Evolutionary conservation across 2,797 vertebrate species (phyloP).

Genomic region (Thalassophryne amazonica): DNA sequence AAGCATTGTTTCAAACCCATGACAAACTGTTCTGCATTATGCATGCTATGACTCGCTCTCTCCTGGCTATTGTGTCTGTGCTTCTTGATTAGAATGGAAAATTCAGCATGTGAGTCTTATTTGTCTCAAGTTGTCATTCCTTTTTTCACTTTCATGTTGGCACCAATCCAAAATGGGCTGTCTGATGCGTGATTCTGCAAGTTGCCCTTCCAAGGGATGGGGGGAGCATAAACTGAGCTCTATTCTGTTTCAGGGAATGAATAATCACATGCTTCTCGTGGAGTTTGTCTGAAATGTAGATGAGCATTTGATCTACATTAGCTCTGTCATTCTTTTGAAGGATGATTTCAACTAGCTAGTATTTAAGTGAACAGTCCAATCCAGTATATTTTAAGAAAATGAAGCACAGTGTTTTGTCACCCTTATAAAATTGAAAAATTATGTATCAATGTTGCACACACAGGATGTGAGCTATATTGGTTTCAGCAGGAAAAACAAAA

Average conservation of each 20-base stretch:
- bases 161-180: slow-evolving; percentile 36
- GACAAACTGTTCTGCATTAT: slow-evolving; percentile 33
- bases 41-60: slow-evolving; percentile 49
- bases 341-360: too few relatives aligned
- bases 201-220: slow-evolving; percentile 8
- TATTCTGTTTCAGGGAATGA: slow-evolving; percentile 16
- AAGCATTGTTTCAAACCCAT: slow-evolving; percentile 21
- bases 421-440: too few relatives aligned
- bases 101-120: slow-evolving; percentile 61
- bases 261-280: slow-evolving; percentile 21
- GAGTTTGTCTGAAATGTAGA: slow-evolving; percentile 11
- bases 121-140: slow-evolving; percentile 49
- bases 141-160: slow-evolving; percentile 26
- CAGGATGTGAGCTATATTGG: too few relatives aligned
- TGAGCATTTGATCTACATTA: neutral
- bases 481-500: too few relatives aligned
- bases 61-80: slow-evolving; percentile 48
- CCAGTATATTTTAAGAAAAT: too few relatives aligned
- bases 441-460: too few relatives aligned
- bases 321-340: too few relatives aligned
- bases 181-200: slow-evolving; percentile 44
- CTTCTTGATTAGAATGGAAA: slow-evolving; percentile 35
- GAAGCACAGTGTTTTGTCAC: too few relatives aligned
- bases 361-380: too few relatives aligned
- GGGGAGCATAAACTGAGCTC: slow-evolving; percentile 20